Evolutionary conservation across 2,113 vertebrate species (phyloP).

Genomic region (Ctenomys sociabilis): DNA sequence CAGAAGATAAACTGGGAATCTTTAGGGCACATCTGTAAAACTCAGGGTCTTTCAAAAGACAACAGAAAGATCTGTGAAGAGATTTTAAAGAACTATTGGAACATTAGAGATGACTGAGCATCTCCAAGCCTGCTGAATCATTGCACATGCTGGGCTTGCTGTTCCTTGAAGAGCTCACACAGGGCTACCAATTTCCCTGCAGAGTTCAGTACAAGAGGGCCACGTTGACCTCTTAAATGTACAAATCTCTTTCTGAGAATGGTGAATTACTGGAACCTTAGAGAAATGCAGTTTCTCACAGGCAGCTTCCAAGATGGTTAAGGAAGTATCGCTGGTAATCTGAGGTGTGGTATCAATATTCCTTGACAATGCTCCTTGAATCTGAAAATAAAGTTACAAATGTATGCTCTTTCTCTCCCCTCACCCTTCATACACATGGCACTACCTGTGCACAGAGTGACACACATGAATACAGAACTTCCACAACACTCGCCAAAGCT

Average conservation of each 20-base stretch:
- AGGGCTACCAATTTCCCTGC: slow-evolving; percentile 5
- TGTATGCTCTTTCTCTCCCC: not conserved
- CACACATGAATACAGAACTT: not conserved
- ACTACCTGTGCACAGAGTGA: not conserved
- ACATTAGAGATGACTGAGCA: not conserved
- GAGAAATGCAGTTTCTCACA: slow-evolving; percentile 18
- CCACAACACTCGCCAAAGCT: not conserved
- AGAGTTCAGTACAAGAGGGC: not conserved
- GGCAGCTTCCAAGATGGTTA: slow-evolving; percentile 9
- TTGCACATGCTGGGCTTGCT: not conserved
- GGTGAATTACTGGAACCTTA: not conserved
- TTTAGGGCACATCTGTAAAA: slow-evolving; percentile 16
- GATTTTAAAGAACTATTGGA: slow-evolving; percentile 38
- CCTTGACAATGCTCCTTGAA: not conserved
- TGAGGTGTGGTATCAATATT: not conserved
- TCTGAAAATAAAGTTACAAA: slow-evolving; percentile 36
- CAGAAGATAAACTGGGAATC: slow-evolving; percentile 13
- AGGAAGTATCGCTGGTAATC: not conserved
- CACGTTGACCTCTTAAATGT: not conserved
- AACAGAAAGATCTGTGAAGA: slow-evolving; percentile 44
- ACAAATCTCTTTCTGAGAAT: slow-evolving; percentile 47
- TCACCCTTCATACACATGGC: not conserved
- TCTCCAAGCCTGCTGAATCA: not conserved
- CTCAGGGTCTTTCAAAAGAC: slow-evolving; percentile 35
- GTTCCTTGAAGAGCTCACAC: not conserved